Evolutionary conservation across 2,797 vertebrate species (phyloP), one percentile per base, ranked within the genome.

Genomic region (Danio kyathit): DNA sequence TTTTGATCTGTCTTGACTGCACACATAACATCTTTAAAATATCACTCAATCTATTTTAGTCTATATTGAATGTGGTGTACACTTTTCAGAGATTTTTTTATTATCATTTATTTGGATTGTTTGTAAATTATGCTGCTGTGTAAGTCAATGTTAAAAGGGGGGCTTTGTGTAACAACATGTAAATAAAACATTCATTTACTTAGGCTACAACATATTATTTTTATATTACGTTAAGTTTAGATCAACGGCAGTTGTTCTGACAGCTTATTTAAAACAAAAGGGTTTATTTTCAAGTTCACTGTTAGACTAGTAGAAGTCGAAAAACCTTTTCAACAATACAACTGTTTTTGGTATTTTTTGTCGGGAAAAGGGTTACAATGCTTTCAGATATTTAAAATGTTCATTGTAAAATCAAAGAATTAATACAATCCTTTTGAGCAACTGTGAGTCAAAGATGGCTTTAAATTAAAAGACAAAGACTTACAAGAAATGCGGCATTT

Each of bases 1-100:
- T 57, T 59, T 14, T 67, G 52, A 69, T 69, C 19, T 77, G 9
- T 75, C 29, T 63, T 21, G 60, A 43, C 60, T 78, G 43, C 43
- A 48, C 16, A 8, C 52, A 51, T 52, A 41, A 54, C 0, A 5
- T 43, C n/a, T 65, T 76, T 65, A 6, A 66, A 54, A 76, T 44
- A 56, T 44, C 1, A 7, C 19, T 65, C 2, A 5, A 13, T 60
- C 12, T 19, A 41, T 59, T 78, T 29, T 69, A 41, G 7, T 64
- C 29, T 7, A 52, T 7, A 64, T 64, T 41, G 6, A 16, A 65
- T 66, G 63, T 77, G 71, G 41, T 14, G 8, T 16, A 13, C 19
- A 40, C 21, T 40, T 10, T 19, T 40, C 6, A 7, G 8, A 10
- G 8, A 3, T 29, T 29, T n/a, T n/a, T n/a, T 1, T 6, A n/a